A percentile compares a stretch with the other conserved stretches of the same genome.
phyloP scores from a whole-genome alignment of 2,888 invertebrate genomes.

The Junonia oenone region DNA sequence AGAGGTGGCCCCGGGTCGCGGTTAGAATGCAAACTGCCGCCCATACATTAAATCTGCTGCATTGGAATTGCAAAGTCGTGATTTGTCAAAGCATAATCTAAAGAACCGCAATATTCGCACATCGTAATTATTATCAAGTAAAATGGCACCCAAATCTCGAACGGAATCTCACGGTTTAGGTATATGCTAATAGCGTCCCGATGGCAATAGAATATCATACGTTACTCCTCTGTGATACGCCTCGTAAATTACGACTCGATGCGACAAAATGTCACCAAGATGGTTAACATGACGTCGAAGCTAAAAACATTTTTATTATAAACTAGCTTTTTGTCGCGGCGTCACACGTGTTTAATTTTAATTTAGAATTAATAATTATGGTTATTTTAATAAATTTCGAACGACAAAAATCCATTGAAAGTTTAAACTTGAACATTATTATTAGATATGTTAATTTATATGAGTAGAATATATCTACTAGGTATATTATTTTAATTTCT shows the following conservation, averaged over 20 bases:
- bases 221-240: not conserved
- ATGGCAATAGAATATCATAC: conserved; percentile 16
- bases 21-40: conserved; percentile 79
- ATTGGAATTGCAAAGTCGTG: conserved; percentile 80
- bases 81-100: conserved; percentile 80
- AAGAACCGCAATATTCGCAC: conserved; percentile 78
- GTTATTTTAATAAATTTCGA: too few relatives aligned
- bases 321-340: not conserved
- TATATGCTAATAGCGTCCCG: conserved; percentile 33
- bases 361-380: too few relatives aligned
- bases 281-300: not conserved
- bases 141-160: conserved; percentile 72
- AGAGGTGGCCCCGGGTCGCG: conserved; percentile 78
- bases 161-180: conserved; percentile 50
- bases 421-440: too few relatives aligned
- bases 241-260: not conserved
- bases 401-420: too few relatives aligned
- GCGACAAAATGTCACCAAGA: not conserved
- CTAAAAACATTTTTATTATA: not conserved
- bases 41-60: conserved; percentile 79
- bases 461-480: too few relatives aligned
- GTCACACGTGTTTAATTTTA: too few relatives aligned
- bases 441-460: too few relatives aligned
- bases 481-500: not conserved
- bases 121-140: conserved; percentile 78